Evolutionary conservation across 2,888 invertebrate species (phyloP).

Genomic region (Noctua janthe): DNA sequence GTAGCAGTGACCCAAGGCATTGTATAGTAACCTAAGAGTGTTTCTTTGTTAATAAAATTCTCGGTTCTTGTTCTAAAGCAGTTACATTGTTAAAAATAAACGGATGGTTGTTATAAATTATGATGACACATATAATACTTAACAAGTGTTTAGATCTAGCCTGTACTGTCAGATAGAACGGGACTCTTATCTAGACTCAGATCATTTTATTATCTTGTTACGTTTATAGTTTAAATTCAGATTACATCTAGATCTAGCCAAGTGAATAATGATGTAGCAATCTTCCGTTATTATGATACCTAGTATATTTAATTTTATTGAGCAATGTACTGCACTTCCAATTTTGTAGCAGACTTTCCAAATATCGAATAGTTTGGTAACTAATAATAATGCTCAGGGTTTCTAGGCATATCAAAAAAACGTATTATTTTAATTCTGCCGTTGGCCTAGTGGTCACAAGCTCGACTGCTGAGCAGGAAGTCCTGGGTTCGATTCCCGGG

Average conservation of each 20-base stretch:
- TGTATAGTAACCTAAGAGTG: no score
- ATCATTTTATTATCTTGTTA: slow-evolving; percentile 24
- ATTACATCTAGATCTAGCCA: slow-evolving; percentile 2
- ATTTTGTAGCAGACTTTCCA: neutral
- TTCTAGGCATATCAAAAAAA: neutral
- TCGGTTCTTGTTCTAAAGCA: neutral
- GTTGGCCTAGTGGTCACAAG: no score
- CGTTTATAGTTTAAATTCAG: neutral
- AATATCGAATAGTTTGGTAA: neutral
- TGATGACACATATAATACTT: neutral
- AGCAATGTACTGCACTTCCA: neutral
- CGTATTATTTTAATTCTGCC: no score
- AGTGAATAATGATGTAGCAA: slow-evolving; percentile 27
- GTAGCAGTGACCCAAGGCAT: no score
- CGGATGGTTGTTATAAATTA: neutral
- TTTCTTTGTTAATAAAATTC: neutral
- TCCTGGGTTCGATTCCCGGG: no score
- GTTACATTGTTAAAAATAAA: neutral
- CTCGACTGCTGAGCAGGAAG: no score
- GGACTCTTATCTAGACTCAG: slow-evolving; percentile 23
- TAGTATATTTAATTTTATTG: neutral
- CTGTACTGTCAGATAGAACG: neutral
- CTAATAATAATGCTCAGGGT: neutral
- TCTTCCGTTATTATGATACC: neutral
- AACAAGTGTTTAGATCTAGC: neutral